phyloP scores from a whole-genome alignment of 2,113 vertebrate genomes.

The Peromyscus californicus region DNA sequence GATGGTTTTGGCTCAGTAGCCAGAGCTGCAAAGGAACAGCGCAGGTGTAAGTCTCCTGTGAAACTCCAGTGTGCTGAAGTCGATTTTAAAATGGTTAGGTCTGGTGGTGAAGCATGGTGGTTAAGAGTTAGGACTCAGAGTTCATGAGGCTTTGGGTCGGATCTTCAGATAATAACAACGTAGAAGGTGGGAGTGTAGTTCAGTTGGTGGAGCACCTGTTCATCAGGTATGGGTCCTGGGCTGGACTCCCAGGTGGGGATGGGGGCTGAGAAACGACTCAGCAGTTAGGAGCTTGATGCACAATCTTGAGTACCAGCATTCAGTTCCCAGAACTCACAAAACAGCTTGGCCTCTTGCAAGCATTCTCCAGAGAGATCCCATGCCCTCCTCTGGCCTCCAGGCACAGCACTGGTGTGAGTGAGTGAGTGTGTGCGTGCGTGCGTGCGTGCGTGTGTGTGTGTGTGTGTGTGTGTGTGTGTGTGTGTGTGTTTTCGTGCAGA shows the following conservation, averaged over 20 bases:
- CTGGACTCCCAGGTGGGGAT: not conserved
- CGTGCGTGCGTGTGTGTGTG: not conserved
- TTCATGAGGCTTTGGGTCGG: not conserved
- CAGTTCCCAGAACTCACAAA: not conserved
- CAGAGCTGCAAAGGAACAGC: not conserved
- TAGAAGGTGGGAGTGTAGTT: not conserved
- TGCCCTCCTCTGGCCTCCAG: not conserved
- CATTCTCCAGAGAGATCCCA: not conserved
- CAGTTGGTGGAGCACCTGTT: not conserved
- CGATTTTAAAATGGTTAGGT: not conserved
- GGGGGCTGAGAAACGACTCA: not conserved
- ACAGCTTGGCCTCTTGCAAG: not conserved
- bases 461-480: rapidly evolving
- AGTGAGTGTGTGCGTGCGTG: too few relatives aligned
- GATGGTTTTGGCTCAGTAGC: not conserved
- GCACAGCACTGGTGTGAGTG: not conserved
- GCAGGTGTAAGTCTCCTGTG: not conserved
- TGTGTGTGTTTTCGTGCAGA: not conserved
- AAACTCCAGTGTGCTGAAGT: not conserved
- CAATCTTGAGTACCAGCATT: not conserved
- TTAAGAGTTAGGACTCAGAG: not conserved
- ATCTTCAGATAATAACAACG: not conserved
- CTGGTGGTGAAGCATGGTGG: not conserved
- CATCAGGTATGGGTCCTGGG: not conserved
- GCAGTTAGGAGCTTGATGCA: not conserved